Evolutionary conservation across 2,113 vertebrate genomes (phyloP).

Genomic region (Tupaia chinensis): DNA sequence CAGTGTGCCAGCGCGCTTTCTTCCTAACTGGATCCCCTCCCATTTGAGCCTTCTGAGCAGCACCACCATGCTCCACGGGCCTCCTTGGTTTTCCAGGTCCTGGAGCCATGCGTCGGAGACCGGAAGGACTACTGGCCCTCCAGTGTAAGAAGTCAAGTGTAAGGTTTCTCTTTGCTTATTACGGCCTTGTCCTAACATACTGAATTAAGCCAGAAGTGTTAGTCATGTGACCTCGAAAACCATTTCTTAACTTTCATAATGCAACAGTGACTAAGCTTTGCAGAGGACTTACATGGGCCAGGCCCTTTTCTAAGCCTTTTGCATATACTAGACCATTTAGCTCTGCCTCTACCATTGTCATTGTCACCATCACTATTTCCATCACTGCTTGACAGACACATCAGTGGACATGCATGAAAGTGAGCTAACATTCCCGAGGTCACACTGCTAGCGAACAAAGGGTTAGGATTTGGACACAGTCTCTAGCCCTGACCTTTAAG

Average conservation of each 20-base stretch:
- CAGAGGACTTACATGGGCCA: neutral
- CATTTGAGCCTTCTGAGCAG: rapidly evolving
- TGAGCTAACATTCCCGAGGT: neutral
- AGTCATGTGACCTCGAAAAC: neutral
- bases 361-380: neutral
- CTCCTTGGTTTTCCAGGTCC: rapidly evolving
- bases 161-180: neutral
- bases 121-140: neutral
- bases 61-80: neutral
- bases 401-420: neutral
- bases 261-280: neutral
- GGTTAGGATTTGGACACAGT: neutral
- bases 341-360: neutral
- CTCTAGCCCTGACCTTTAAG: neutral
- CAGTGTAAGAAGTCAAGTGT: neutral
- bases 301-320: neutral
- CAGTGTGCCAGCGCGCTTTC: rapidly evolving
- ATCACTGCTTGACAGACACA: neutral
- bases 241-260: neutral
- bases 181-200: neutral
- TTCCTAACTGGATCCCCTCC: neutral
- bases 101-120: neutral
- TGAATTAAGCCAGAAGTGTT: neutral
- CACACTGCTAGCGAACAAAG: neutral
- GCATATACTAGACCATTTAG: neutral